Percentiles rank a stretch among this genome's conserved stretches.
Conservation (phyloP, 2,888 invertebrate genomes). For the Tenthredo distinguenda region DNA sequence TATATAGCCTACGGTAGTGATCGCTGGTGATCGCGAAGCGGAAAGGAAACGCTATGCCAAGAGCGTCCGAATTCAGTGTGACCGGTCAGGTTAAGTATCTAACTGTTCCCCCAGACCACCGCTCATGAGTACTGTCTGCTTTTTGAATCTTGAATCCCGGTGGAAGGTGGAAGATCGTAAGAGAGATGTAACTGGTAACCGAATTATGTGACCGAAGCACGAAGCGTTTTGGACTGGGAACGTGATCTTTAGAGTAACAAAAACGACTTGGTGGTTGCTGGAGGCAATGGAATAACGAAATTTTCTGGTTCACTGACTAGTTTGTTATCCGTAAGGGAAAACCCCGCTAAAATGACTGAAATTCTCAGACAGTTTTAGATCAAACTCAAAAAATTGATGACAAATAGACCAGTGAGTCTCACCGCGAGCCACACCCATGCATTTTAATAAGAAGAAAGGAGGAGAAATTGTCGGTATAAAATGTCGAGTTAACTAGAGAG, state of each 20-base stretch:
- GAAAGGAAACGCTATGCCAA: conserved; percentile 53
- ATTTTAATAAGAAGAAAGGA: neutral
- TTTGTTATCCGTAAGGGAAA: neutral
- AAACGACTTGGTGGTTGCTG: neutral
- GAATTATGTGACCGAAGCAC: conserved; percentile 45
- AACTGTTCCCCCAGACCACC: conserved; percentile 56
- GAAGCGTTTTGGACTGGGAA: conserved; percentile 12
- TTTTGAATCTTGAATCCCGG: neutral
- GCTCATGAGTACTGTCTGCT: conserved; percentile 32
- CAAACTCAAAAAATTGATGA: neutral
- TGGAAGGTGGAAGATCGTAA: conserved; percentile 38
- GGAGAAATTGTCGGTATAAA: neutral
- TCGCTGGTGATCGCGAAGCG: conserved; percentile 39
- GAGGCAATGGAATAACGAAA: neutral
- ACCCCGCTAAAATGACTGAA: neutral
- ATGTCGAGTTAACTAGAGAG: neutral
- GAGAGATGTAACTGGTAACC: conserved; percentile 42
- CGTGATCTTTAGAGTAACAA: neutral
- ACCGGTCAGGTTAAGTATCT: conserved; percentile 62
- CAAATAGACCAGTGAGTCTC: neutral
- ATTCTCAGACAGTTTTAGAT: neutral
- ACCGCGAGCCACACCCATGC: neutral
- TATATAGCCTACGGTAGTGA: neutral
- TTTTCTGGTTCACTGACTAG: conserved; percentile 29
- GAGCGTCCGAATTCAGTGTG: conserved; percentile 59